phyloP scores from a whole-genome alignment of 2,888 invertebrate species.

The Oscheius onirici region DNA sequence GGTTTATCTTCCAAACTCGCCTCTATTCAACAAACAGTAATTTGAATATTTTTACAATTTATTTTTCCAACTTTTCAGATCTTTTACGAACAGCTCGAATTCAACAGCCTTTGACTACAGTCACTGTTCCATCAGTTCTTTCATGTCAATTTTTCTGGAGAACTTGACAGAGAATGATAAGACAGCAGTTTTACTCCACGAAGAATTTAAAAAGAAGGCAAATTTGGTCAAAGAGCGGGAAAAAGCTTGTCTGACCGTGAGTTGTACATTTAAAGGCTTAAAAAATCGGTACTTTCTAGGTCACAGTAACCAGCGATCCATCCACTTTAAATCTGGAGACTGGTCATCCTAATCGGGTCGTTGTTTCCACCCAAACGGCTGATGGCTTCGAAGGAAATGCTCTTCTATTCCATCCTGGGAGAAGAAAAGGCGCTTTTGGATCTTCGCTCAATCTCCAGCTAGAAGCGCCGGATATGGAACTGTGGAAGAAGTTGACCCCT shows the following conservation, averaged over 20 bases:
- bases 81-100: neutral
- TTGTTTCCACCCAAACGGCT: neutral
- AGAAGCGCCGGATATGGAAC: neutral
- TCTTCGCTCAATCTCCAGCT: conserved; percentile 23
- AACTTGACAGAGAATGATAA: neutral
- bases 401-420: conserved; percentile 9
- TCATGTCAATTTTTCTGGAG: conserved; percentile 44
- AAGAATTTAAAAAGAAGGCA: conserved; percentile 14
- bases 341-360: neutral
- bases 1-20: conserved; percentile 58
- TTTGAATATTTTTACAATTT: too few relatives aligned
- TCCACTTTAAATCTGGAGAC: neutral
- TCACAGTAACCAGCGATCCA: neutral
- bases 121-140: conserved; percentile 49
- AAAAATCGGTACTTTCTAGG: neutral
- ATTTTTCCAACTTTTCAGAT: neutral
- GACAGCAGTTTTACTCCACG: neutral
- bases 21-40: conserved; percentile 40
- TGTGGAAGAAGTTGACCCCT: conserved; percentile 21
- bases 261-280: neutral
- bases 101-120: conserved; percentile 23
- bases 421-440: conserved; percentile 30
- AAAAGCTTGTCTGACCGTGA: conserved; percentile 41
- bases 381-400: neutral
- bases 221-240: conserved; percentile 30